Conservation (phyloP, 2,888 invertebrate species). For the Cryptocephalus primarius region DNA sequence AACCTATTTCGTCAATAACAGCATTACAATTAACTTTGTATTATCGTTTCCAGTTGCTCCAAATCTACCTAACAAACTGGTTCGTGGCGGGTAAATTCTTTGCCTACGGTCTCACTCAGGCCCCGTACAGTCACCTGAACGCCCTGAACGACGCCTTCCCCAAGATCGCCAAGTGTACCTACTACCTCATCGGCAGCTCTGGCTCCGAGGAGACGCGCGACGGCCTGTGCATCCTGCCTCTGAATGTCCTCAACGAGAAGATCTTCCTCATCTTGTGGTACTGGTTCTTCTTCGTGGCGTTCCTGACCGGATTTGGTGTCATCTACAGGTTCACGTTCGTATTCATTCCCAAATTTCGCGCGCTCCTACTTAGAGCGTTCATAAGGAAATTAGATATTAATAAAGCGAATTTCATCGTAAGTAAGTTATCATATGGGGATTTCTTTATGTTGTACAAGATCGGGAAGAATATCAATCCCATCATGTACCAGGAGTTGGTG, state of each 20-base stretch:
- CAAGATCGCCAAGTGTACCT: conserved; percentile 55
- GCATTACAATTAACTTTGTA: not conserved
- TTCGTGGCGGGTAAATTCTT: conserved; percentile 54
- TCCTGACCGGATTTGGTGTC: conserved; percentile 51
- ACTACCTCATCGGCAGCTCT: conserved; percentile 47
- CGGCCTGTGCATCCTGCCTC: conserved; percentile 60
- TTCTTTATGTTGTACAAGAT: conserved; percentile 70
- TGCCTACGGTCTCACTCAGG: conserved; percentile 45
- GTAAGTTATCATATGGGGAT: conserved; percentile 52
- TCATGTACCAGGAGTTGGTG: conserved; percentile 54
- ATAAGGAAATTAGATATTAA: conserved; percentile 42
- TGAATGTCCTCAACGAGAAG: conserved; percentile 73
- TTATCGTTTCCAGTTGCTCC: conserved; percentile 43
- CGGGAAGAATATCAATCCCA: conserved; percentile 64
- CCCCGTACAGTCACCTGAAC: conserved; percentile 35
- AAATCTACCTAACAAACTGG: conserved; percentile 56
- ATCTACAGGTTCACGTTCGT: conserved; percentile 53
- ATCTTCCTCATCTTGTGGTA: conserved; percentile 65
- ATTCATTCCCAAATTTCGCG: conserved; percentile 45
- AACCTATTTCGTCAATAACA: no score
- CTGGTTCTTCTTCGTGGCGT: conserved; percentile 57
- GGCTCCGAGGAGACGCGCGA: conserved; percentile 48
- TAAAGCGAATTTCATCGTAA: conserved; percentile 41
- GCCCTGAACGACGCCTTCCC: conserved; percentile 62
- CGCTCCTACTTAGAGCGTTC: conserved; percentile 51